These are phyloP conservation scores for Sturnira hondurensis DNA, from an alignment of 2,113 vertebrate genomes.

Conservation along the genomic window DNA sequence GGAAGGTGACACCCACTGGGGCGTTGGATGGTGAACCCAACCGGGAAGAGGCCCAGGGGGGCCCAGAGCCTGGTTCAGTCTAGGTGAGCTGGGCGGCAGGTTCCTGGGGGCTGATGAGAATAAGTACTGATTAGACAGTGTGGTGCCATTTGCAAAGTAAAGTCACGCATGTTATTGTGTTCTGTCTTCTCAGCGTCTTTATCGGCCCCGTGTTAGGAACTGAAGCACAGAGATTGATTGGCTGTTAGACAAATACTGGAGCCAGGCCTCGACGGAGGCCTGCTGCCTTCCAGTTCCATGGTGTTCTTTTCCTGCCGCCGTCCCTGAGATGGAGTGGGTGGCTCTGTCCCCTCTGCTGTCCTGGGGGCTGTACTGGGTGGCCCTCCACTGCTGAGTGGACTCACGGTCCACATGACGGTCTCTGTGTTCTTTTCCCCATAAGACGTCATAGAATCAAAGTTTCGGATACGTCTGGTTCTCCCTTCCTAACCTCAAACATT, in stretches of 20 bases:
- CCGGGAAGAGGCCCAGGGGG: background rate
- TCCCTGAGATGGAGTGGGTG: rapidly evolving
- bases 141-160: background rate
- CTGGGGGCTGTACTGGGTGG: rapidly evolving
- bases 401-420: rapidly evolving
- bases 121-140: background rate
- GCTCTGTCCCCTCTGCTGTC: background rate
- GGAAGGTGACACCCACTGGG: background rate
- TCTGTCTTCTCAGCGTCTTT: background rate
- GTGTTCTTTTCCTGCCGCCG: background rate
- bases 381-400: background rate
- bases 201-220: background rate
- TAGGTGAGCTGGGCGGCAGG: background rate
- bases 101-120: background rate
- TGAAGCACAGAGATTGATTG: background rate
- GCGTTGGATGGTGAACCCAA: background rate
- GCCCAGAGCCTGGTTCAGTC: background rate
- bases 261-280: background rate
- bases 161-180: background rate
- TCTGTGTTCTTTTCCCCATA: background rate
- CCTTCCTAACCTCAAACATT: background rate
- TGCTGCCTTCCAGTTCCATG: rapidly evolving
- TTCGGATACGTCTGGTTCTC: background rate
- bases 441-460: background rate
- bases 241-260: background rate